A percentile compares a stretch with the other conserved stretches of the same genome.
Evolutionary conservation across 2,888 invertebrate species (phyloP).

Genomic region (Sphaerophoria taeniata): DNA sequence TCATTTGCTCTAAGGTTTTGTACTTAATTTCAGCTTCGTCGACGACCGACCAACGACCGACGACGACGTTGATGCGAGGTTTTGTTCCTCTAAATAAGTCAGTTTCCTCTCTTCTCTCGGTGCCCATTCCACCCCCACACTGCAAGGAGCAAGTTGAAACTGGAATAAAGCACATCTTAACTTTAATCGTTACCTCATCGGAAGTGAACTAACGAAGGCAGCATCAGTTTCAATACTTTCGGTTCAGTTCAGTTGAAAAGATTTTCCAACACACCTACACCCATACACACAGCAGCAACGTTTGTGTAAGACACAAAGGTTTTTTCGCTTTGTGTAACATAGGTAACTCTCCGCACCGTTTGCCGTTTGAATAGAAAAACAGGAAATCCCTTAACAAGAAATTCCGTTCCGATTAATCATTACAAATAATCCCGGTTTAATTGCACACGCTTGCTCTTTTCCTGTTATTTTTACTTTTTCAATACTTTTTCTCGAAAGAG

Average conservation of each 20-base stretch:
- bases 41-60: no score
- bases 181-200: slow-evolving; percentile 59
- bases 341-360: slow-evolving; percentile 27
- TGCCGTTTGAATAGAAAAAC: not conserved
- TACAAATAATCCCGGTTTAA: slow-evolving; percentile 70
- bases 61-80: not conserved
- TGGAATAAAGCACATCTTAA: slow-evolving; percentile 33
- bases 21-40: slow-evolving; percentile 33
- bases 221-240: slow-evolving; percentile 4
- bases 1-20: slow-evolving; percentile 5
- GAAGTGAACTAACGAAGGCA: slow-evolving; percentile 42
- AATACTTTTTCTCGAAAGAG: not conserved
- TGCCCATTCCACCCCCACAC: not conserved
- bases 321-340: slow-evolving; percentile 23
- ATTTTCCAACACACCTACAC: not conserved
- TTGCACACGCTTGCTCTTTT: slow-evolving; percentile 61
- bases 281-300: not conserved
- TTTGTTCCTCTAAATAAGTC: slow-evolving; percentile 48
- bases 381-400: slow-evolving; percentile 52
- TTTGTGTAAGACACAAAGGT: slow-evolving; percentile 24
- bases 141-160: not conserved
- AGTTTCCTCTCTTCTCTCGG: not conserved
- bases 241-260: not conserved
- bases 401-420: slow-evolving; percentile 73
- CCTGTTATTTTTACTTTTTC: slow-evolving; percentile 33